Percentiles rank a stretch among this genome's conserved stretches.
These are phyloP conservation scores for Paraescarpia echinospica DNA, from an alignment of 1,140 invertebrate species.

Conservation along the genomic window DNA sequence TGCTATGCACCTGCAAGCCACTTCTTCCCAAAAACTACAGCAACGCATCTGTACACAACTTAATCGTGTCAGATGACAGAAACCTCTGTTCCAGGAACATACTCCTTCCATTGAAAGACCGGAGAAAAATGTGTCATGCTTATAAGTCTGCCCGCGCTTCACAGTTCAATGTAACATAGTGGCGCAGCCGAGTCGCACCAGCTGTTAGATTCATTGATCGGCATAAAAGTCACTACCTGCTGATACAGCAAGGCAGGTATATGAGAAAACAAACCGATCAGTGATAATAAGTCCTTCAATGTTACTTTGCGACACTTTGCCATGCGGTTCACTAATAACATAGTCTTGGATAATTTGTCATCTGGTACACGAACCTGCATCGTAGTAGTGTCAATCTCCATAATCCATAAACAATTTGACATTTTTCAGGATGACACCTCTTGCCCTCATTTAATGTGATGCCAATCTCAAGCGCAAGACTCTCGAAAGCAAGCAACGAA, in stretches of 20 bases:
- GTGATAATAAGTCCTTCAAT: not conserved
- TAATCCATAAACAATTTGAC: not conserved
- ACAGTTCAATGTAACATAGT: not conserved
- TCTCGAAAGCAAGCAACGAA: not conserved
- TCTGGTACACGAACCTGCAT: not conserved
- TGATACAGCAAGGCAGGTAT: not conserved
- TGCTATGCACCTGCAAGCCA: not conserved
- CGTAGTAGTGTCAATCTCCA: not conserved
- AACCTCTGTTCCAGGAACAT: not conserved
- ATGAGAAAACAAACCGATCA: not conserved
- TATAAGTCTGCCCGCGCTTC: not conserved
- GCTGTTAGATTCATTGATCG: not conserved
- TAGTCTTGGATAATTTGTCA: not conserved
- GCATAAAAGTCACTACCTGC: not conserved
- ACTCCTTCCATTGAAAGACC: not conserved
- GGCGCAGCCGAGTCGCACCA: no score
- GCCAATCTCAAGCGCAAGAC: not conserved
- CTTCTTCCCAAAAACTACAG: not conserved
- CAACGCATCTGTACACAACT: not conserved
- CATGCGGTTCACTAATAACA: not conserved
- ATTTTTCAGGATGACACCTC: not conserved
- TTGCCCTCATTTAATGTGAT: not conserved
- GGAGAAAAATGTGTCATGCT: not conserved
- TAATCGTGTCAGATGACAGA: not conserved
- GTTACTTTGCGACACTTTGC: not conserved